Conservation (phyloP, 2,797 vertebrate species). For the Tiaroga cobitis region DNA sequence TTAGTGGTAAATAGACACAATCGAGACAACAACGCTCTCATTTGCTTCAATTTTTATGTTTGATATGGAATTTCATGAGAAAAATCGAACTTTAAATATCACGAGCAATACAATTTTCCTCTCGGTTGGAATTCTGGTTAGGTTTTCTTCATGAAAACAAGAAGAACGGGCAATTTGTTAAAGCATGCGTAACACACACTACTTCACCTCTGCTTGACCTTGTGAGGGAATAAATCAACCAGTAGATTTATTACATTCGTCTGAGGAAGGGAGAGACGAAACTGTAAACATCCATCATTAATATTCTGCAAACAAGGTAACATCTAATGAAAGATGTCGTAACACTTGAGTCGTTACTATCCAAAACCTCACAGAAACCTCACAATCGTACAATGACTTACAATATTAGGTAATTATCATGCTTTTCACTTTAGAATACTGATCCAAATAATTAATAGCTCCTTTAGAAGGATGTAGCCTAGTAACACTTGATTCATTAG, state of each 20-base stretch:
- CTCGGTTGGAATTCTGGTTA: background rate
- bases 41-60: background rate
- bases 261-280: background rate
- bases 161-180: background rate
- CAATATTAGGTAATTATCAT: too few relatives aligned
- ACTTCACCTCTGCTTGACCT: constrained; percentile 7
- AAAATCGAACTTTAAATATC: background rate
- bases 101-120: background rate
- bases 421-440: too few relatives aligned
- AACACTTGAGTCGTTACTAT: too few relatives aligned
- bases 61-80: background rate
- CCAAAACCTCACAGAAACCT: too few relatives aligned
- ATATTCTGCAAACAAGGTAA: constrained; percentile 24
- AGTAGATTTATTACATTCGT: constrained; percentile 10
- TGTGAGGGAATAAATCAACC: background rate
- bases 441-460: too few relatives aligned
- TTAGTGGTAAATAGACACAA: background rate
- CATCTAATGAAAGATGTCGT: too few relatives aligned
- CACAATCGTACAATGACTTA: too few relatives aligned
- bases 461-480: too few relatives aligned
- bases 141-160: background rate
- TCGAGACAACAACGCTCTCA: background rate
- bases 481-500: too few relatives aligned
- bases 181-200: background rate
- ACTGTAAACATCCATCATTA: constrained; percentile 36